Base-by-base conservation (phyloP, 2,888 invertebrate genomes). In the Hermaeophaga mercurialis region DNA sequence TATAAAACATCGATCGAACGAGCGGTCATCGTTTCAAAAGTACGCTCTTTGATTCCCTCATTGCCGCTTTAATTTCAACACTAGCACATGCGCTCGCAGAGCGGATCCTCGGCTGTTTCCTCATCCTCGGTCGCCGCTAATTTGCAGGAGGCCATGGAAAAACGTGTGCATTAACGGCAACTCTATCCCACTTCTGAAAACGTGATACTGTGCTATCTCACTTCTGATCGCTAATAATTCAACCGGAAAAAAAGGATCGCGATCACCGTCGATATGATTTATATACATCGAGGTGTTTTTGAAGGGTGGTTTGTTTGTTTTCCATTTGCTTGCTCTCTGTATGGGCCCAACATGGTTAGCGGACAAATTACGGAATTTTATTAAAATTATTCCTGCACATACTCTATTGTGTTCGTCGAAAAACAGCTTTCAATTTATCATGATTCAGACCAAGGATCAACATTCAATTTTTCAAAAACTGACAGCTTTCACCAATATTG, bases 1-100 rank as follows among this genome's bases (percentile, higher is more conserved):
- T 78, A 77, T 77, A 78, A 78, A 78, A 78, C 78, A 78, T 78
- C 77, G 78, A 78, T 78, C 78, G 78, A 75, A 76, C 77, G 73
- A 77, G 75, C 77, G 78, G 77, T 78, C 78, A 78, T 78, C 78
- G 77, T 76, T 77, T 78, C 73, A 77, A 78, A 78, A 78, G 76
- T 78, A 73, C 75, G 77, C 76, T 77, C 77, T 78, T 78, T 78
- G 77, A 78, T 77, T 76, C 75, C 72, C 66, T 77, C 74, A 75
- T 75, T 76, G 76, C 74, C 74, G 75, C 74, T 76, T 76, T 75
- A 74, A 75, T 75, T 75, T 73, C 71, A 60, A 60, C 62, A 66
- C 65, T 65, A 64, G 72, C 73, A 71, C 75, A 72, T 74, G 75
- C 75, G 75, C 70, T 58, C 44, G 62, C 59, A 58, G 36, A 41